A percentile compares a stretch with the other conserved stretches of the same genome.
phyloP scores from a whole-genome alignment of 2,113 vertebrate species.

The Geothlypis trichas region DNA sequence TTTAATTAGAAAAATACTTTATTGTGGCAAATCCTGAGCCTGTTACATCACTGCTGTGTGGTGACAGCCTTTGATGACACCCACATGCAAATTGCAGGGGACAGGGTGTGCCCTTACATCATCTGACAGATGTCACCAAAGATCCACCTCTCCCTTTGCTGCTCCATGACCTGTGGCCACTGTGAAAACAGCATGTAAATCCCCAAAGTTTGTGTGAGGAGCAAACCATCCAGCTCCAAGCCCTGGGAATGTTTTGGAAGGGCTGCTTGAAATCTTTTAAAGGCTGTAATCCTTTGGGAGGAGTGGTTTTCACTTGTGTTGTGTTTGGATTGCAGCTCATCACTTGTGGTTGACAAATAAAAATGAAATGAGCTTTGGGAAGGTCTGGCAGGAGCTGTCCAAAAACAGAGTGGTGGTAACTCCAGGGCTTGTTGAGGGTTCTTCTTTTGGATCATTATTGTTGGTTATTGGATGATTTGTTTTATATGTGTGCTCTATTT shows the following conservation, averaged over 20 bases:
- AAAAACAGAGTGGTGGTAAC: background rate
- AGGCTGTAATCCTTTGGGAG: background rate
- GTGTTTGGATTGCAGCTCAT: background rate
- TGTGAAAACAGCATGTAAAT: background rate
- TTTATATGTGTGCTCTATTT: too few species aligned
- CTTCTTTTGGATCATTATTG: too few species aligned
- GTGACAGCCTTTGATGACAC: background rate
- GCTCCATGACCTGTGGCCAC: too few species aligned
- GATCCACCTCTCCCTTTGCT: background rate
- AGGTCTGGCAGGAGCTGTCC: background rate
- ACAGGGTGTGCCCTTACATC: background rate
- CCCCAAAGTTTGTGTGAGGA: background rate
- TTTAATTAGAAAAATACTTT: constrained; percentile 52
- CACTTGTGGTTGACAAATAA: background rate
- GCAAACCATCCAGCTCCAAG: background rate
- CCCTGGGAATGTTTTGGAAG: background rate
- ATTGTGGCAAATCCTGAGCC: background rate
- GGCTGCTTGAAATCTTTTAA: background rate
- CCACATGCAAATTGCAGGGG: background rate
- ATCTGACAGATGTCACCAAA: background rate
- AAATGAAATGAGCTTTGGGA: background rate
- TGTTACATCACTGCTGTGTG: background rate
- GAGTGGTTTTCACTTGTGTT: background rate
- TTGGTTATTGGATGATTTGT: too few species aligned
- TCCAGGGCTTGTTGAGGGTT: background rate